Conservation (phyloP, 2,113 vertebrate species). For the Nothocercus nigrocapillus region DNA sequence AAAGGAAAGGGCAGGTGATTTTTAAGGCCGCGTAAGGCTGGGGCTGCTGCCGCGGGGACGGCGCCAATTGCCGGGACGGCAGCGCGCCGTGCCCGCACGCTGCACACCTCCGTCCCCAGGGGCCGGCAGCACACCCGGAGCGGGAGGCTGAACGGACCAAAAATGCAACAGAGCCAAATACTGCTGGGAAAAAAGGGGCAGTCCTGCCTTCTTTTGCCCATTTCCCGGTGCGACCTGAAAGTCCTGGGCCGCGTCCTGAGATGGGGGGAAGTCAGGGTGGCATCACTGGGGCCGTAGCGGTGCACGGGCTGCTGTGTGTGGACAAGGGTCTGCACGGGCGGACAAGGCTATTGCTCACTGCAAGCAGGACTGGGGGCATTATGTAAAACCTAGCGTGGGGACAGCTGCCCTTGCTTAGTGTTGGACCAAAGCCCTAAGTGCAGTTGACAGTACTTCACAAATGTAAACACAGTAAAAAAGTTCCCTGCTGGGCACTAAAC, state of each 20-base stretch:
- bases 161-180: neutral
- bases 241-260: neutral
- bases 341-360: accelerated
- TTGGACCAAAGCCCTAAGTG: neutral
- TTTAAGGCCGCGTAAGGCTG: neutral
- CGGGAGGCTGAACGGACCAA: neutral
- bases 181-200: neutral
- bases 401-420: neutral
- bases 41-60: neutral
- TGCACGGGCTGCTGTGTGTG: neutral
- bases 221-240: neutral
- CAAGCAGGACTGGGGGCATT: neutral
- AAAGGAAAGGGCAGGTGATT: neutral
- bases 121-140: neutral
- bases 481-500: neutral
- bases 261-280: accelerated
- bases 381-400: neutral
- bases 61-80: neutral
- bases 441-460: neutral
- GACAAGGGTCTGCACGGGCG: accelerated
- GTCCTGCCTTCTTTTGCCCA: neutral
- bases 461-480: neutral
- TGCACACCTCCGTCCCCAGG: neutral
- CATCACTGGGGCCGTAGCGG: neutral
- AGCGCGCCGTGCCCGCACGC: neutral